Evolutionary conservation across 2,113 vertebrate species (phyloP).

Genomic region (Seriola rivoliana): DNA sequence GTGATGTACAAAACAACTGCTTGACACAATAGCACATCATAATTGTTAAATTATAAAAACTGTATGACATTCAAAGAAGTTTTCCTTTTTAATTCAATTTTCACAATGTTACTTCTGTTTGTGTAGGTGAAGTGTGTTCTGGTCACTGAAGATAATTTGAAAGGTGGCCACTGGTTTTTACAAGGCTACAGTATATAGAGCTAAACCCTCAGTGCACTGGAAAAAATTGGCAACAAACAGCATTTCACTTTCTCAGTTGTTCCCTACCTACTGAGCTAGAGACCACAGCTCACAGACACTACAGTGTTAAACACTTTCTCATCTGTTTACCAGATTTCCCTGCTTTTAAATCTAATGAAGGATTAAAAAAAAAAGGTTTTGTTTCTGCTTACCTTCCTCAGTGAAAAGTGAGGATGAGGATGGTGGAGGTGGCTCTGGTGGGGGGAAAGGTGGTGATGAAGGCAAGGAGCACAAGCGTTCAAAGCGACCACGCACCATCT

Average conservation of each 20-base stretch:
- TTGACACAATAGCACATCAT: background rate
- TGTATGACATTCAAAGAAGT: too few relatives aligned
- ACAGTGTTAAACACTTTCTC: background rate
- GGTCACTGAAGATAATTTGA: background rate
- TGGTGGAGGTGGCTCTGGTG: slow-evolving; percentile 84
- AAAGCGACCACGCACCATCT: slow-evolving; percentile 91
- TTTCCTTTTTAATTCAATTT: too few relatives aligned
- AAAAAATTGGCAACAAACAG: slow-evolving; percentile 2
- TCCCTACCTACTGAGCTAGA: background rate
- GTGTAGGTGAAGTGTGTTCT: background rate
- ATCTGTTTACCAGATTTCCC: background rate
- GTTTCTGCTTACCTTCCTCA: slow-evolving; percentile 62
- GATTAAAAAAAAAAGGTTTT: background rate
- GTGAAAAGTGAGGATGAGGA: slow-evolving; percentile 93
- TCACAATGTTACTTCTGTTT: background rate
- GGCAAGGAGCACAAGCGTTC: slow-evolving; percentile 91
- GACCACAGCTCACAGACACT: background rate
- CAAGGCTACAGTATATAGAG: background rate
- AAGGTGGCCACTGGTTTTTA: background rate
- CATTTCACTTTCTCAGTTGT: background rate
- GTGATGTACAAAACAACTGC: background rate
- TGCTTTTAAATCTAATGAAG: background rate
- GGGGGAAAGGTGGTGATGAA: slow-evolving; percentile 88
- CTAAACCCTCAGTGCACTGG: background rate
- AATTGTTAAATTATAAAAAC: too few relatives aligned